A percentile compares a stretch with the other conserved stretches of the same genome.
Conservation (phyloP, 2,113 vertebrate species). For the Laterallus jamaicensis region DNA sequence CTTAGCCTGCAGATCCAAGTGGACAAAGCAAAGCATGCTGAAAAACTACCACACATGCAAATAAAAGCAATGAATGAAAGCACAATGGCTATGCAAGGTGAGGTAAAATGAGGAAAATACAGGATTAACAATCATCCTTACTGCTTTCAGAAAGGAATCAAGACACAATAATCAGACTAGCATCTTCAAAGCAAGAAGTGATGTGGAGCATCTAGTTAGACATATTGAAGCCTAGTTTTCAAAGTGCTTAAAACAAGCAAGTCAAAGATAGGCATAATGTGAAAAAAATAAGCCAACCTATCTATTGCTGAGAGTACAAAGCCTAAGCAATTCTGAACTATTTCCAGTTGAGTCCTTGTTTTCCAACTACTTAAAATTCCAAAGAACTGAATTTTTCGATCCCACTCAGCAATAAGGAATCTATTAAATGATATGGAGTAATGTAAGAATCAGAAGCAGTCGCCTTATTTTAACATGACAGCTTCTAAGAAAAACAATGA, state of each 20-base stretch:
- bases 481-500: background rate
- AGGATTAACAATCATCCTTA: background rate
- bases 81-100: background rate
- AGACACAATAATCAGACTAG: background rate
- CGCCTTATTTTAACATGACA: background rate
- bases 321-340: background rate
- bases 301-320: background rate
- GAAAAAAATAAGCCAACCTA: background rate
- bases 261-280: background rate
- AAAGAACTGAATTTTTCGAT: background rate
- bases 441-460: rapidly evolving
- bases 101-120: background rate
- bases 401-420: background rate
- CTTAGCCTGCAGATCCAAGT: background rate
- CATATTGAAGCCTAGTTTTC: background rate
- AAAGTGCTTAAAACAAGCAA: background rate
- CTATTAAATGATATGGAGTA: background rate
- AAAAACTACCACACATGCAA: background rate
- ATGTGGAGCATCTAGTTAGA: background rate
- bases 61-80: background rate
- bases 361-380: background rate
- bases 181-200: background rate
- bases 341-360: background rate
- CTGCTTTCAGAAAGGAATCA: background rate
- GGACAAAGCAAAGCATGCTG: background rate